Evolutionary conservation across 2,888 invertebrate genomes (phyloP).

Genomic region (Formica aserva): DNA sequence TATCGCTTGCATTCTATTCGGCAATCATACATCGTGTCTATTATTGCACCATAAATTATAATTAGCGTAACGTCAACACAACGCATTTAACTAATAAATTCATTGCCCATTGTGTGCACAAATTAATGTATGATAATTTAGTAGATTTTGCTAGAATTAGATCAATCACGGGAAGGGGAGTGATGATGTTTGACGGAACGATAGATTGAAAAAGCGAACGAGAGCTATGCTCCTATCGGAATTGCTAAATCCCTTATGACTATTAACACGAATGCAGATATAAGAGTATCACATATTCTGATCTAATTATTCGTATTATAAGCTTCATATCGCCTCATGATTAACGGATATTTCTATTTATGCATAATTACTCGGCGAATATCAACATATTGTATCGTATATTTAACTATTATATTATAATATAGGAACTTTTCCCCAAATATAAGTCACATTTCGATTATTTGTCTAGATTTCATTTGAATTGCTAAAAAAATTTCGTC

Average conservation of each 20-base stretch:
- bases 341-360: constrained; percentile 38
- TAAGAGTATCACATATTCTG: constrained; percentile 48
- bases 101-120: constrained; percentile 69
- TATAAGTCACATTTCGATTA: neutral
- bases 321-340: constrained; percentile 34
- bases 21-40: constrained; percentile 63
- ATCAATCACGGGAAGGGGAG: constrained; percentile 56
- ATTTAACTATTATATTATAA: constrained; percentile 20
- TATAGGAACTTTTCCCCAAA: neutral
- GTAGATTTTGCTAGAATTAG: constrained; percentile 69
- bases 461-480: neutral
- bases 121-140: constrained; percentile 76
- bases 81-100: constrained; percentile 76
- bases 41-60: constrained; percentile 74
- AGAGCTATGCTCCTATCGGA: constrained; percentile 36
- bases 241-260: constrained; percentile 56
- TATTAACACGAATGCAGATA: constrained; percentile 55
- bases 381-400: constrained; percentile 18
- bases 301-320: constrained; percentile 51
- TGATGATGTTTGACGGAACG: constrained; percentile 63
- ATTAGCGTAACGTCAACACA: constrained; percentile 68
- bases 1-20: constrained; percentile 39
- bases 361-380: constrained; percentile 35
- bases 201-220: constrained; percentile 58
- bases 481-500: neutral